These are phyloP conservation scores for Atlantisia rogersi DNA, from an alignment of 2,113 vertebrate genomes.

Conservation along the genomic window DNA sequence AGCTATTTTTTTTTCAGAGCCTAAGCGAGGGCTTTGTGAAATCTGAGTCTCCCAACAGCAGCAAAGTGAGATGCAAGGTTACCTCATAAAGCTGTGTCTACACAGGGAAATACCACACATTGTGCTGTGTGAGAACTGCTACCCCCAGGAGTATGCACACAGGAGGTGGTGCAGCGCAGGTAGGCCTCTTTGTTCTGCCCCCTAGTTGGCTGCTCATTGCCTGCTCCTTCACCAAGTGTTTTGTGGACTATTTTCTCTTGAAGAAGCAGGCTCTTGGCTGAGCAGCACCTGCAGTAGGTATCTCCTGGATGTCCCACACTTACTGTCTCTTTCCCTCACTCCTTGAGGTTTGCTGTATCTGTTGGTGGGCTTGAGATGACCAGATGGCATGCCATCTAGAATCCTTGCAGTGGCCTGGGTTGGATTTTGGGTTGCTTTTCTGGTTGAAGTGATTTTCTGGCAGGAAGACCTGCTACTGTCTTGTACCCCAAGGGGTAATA, in stretches of 20 bases:
- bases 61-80: not conserved
- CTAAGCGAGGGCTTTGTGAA: not conserved
- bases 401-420: not conserved
- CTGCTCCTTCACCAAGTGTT: not conserved
- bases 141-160: accelerated
- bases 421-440: not conserved
- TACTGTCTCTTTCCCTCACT: not conserved
- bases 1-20: not conserved
- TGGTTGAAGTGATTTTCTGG: not conserved
- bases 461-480: not conserved
- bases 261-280: not conserved
- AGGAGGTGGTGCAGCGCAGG: not conserved
- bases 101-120: accelerated
- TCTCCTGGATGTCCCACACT: not conserved
- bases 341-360: not conserved
- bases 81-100: not conserved
- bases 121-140: not conserved
- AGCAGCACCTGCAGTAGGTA: not conserved
- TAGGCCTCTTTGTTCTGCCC: not conserved
- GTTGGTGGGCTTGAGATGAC: not conserved
- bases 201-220: not conserved
- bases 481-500: not conserved
- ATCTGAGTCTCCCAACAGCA: not conserved
- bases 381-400: not conserved
- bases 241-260: accelerated